A percentile compares a stretch with the other conserved stretches of the same genome.
Conservation (phyloP, 2,113 vertebrate genomes). For the Struthidea cinerea region DNA sequence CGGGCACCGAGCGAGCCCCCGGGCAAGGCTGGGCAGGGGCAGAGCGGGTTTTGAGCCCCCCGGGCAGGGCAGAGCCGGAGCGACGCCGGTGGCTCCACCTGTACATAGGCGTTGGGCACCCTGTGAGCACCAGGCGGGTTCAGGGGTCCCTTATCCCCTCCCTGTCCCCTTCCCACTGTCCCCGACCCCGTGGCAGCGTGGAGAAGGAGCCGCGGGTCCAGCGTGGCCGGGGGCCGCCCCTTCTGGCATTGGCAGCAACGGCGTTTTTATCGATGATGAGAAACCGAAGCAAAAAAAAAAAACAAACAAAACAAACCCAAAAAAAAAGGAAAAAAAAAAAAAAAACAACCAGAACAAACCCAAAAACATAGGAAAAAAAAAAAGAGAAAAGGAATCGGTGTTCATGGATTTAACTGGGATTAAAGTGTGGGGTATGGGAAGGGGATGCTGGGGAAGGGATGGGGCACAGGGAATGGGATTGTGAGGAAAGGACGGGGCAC, state of each 20-base stretch:
- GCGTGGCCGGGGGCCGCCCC: background rate
- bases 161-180: background rate
- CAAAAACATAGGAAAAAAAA: background rate
- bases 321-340: background rate
- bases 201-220: background rate
- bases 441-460: background rate
- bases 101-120: constrained; percentile 55
- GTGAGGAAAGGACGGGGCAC: background rate
- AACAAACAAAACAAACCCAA: background rate
- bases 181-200: background rate
- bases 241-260: background rate
- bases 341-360: background rate
- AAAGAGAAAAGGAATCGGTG: background rate
- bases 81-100: background rate
- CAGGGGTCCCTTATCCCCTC: background rate
- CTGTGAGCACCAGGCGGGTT: constrained; percentile 27
- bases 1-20: background rate
- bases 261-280: background rate
- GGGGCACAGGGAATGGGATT: background rate
- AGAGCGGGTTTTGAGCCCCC: background rate
- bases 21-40: background rate
- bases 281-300: background rate
- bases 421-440: background rate
- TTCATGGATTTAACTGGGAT: background rate
- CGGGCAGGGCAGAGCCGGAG: background rate